These are phyloP conservation scores for Theodoxus fluviatilis DNA, from an alignment of 2,888 invertebrate species.

Conservation along the genomic window DNA sequence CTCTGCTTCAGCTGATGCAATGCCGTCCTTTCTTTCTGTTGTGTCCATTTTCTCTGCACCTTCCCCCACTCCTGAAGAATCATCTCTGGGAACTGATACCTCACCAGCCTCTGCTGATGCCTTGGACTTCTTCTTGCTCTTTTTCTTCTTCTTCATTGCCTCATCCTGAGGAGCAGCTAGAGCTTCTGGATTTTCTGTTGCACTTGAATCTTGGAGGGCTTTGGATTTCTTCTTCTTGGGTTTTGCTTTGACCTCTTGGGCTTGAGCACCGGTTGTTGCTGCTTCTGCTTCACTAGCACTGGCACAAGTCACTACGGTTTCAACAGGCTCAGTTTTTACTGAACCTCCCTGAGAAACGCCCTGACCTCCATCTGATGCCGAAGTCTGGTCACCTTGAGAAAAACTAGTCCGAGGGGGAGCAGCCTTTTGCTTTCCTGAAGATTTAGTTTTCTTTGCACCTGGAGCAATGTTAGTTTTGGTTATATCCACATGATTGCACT, in stretches of 20 bases:
- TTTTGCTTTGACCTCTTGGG: conserved; percentile 20
- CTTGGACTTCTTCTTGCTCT: conserved; percentile 26
- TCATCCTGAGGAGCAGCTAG: not conserved
- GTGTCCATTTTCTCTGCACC: not conserved
- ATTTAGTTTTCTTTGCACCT: no score
- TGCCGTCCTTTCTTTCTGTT: no score
- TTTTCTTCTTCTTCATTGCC: conserved; percentile 8
- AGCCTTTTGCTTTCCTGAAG: no score
- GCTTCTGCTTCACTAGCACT: conserved; percentile 1
- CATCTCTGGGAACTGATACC: conserved; percentile 15
- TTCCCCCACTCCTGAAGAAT: not conserved
- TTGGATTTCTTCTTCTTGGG: conserved; percentile 23
- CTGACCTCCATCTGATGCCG: no score
- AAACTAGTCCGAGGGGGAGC: no score
- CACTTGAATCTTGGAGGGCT: not conserved
- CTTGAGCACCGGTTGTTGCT: not conserved
- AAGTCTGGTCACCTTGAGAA: no score
- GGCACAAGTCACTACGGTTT: no score
- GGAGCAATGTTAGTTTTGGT: no score
- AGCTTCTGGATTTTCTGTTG: conserved; percentile 5
- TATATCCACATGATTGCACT: no score
- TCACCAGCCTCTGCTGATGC: conserved; percentile 3
- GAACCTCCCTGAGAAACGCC: no score
- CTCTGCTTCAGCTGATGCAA: conserved; percentile 21
- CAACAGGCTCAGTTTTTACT: no score